Percentiles rank a stretch among this genome's conserved stretches.
These are phyloP conservation scores for Agriopis aurantiaria DNA, from an alignment of 2,888 invertebrate species.

Conservation along the genomic window DNA sequence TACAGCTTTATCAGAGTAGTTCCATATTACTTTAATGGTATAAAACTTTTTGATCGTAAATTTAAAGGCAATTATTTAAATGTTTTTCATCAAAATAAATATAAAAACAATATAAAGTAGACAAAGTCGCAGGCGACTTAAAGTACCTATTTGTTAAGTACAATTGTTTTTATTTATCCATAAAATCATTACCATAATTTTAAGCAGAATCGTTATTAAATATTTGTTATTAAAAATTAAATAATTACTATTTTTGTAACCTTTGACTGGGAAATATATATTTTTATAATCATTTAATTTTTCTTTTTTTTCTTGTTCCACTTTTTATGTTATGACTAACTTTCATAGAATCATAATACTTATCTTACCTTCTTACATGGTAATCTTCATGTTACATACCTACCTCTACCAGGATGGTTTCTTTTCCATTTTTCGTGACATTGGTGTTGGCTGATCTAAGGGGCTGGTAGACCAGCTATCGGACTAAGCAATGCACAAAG, in stretches of 20 bases:
- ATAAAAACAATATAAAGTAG: no score
- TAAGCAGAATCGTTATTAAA: slow-evolving; percentile 47
- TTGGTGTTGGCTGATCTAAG: slow-evolving; percentile 20
- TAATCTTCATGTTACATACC: background rate
- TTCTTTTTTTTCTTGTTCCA: slow-evolving; percentile 40
- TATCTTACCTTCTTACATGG: background rate
- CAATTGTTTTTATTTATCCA: background rate
- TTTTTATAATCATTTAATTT: slow-evolving; percentile 46
- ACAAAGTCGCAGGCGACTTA: background rate
- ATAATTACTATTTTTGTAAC: slow-evolving; percentile 63
- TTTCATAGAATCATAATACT: slow-evolving; percentile 1
- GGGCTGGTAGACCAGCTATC: slow-evolving; percentile 12
- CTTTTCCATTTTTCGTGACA: slow-evolving; percentile 7
- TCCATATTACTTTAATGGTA: background rate
- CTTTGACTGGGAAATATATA: slow-evolving; percentile 56
- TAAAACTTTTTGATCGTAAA: background rate
- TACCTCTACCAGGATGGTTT: background rate
- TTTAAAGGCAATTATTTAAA: background rate
- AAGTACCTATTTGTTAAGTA: background rate
- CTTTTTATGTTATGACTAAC: slow-evolving; percentile 17
- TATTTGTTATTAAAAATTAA: slow-evolving; percentile 47
- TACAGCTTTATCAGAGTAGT: slow-evolving; percentile 1
- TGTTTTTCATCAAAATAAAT: no score
- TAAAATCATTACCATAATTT: slow-evolving; percentile 13
- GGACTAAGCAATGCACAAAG: slow-evolving; percentile 1